Evolutionary conservation across 2,113 vertebrate genomes (phyloP).

Genomic region (Cygnus atratus): DNA sequence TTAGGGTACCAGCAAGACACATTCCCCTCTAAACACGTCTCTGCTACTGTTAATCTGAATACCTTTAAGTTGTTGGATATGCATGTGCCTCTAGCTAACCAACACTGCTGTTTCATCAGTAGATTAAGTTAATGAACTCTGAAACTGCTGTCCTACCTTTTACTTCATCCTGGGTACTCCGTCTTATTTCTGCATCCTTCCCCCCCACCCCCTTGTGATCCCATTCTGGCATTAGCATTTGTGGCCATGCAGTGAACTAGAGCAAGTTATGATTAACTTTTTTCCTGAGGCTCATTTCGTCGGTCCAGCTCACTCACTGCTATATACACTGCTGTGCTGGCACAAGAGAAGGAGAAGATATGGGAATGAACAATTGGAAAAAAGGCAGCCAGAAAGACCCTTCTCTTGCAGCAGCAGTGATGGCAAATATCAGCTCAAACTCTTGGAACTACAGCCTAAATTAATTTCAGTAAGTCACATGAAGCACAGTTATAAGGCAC

Average conservation of each 20-base stretch:
- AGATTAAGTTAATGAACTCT: neutral
- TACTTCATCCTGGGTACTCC: neutral
- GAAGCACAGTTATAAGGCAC: neutral
- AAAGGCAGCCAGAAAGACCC: neutral
- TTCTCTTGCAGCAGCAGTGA: neutral
- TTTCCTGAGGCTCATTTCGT: neutral
- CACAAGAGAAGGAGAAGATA: neutral
- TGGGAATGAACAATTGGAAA: neutral
- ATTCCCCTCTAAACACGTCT: neutral
- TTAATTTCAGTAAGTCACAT: neutral
- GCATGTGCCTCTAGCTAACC: neutral
- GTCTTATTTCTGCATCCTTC: fast-evolving
- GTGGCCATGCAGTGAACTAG: neutral
- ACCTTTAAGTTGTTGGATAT: neutral
- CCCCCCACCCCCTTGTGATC: neutral
- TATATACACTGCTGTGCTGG: neutral
- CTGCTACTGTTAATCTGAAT: neutral
- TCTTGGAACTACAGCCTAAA: neutral
- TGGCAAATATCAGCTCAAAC: neutral
- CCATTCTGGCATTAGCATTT: neutral
- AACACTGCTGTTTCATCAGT: neutral
- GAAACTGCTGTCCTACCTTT: neutral
- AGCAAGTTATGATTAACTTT: neutral
- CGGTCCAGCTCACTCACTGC: neutral
- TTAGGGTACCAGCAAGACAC: neutral